A percentile compares a stretch with the other conserved stretches of the same genome.
These are phyloP conservation scores for Gymnosoma rotundatum DNA, from an alignment of 2,888 invertebrate species.

Conservation along the genomic window DNA sequence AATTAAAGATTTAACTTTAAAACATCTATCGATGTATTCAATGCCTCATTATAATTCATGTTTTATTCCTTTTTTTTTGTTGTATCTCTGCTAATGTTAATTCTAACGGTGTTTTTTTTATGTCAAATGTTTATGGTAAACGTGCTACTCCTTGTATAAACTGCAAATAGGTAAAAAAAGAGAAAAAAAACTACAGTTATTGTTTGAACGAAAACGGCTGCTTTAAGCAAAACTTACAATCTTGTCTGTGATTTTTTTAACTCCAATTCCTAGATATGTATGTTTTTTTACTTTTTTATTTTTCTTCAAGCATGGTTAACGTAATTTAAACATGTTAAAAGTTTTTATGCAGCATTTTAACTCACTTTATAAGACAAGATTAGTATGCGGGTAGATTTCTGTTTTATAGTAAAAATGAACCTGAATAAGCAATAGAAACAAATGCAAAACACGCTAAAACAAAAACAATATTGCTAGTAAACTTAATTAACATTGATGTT, in stretches of 20 bases:
- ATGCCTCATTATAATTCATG: conserved; percentile 27
- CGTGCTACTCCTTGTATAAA: conserved; percentile 33
- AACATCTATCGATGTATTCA: conserved; percentile 6
- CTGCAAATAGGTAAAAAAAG: neutral
- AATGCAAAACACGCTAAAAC: neutral
- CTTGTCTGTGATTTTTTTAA: conserved; percentile 18
- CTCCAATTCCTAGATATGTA: conserved; percentile 1
- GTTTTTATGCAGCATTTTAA: conserved; percentile 9
- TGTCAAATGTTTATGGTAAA: conserved; percentile 28
- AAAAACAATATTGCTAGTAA: neutral
- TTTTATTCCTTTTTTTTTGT: neutral
- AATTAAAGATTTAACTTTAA: neutral
- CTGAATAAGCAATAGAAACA: conserved; percentile 16
- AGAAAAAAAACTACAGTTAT: conserved; percentile 33
- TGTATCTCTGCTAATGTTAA: conserved; percentile 14
- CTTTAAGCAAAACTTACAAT: conserved; percentile 16
- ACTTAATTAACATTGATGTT: conserved; percentile 23
- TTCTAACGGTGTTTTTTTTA: conserved; percentile 56
- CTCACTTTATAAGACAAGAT: conserved; percentile 28
- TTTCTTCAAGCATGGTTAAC: conserved; percentile 44
- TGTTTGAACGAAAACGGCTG: conserved; percentile 19
- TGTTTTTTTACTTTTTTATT: neutral
- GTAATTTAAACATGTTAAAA: conserved; percentile 53
- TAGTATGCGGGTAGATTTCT: conserved; percentile 45
- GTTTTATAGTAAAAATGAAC: conserved; percentile 19